Base-by-base conservation (phyloP, 2,888 invertebrate genomes). In the Scaptomyza caliginosa region DNA sequence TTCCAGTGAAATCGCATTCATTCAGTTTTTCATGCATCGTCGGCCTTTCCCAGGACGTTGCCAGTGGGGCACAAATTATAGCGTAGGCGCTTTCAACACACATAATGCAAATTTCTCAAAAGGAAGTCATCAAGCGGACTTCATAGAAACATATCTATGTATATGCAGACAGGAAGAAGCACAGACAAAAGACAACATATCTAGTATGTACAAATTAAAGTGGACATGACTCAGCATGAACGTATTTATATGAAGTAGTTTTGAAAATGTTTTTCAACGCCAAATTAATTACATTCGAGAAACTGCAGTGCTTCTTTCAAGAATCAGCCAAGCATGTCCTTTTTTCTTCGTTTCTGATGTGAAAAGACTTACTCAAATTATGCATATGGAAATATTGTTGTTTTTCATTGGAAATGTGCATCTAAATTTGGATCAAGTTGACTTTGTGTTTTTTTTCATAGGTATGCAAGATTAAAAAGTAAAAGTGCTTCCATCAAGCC, bases 321-420 rank as follows among this genome's bases (percentile, higher is more conserved):
- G 38, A 51, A 28, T 16, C 82, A 81, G 68, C 85, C 68, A 81
- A 84, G 75, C 80, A 86, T 80, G 71, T 80, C 80, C 80, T 80
- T 84, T 74, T 80, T 84, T 80, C 67, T 80, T 86, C 80, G 86
- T 84, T 74, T 80, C 81, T 77, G 67, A 73, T 72, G 77, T 76
- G 62, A 66, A 49, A 7, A n/a, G 3, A 13, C 6, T 11, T 11
- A 56, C 67, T 32, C 30, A 67, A 72, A 65, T 63, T 80, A 77
- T 62, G 80, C 80, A 76, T 62, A 77, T 58, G 58, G 66, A 51
- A 36, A 70, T 49, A 71, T 52, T 3, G 42, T 38, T 64, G 68
- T 51, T 59, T 59, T 76, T 58, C 59, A 60, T 57, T 60, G 59
- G 72, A 75, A 70, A 86, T 74, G 50, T 67, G 69, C 77, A 80